Conservation (phyloP, 1,140 invertebrate species). For the Gonatopus flavifemur region DNA sequence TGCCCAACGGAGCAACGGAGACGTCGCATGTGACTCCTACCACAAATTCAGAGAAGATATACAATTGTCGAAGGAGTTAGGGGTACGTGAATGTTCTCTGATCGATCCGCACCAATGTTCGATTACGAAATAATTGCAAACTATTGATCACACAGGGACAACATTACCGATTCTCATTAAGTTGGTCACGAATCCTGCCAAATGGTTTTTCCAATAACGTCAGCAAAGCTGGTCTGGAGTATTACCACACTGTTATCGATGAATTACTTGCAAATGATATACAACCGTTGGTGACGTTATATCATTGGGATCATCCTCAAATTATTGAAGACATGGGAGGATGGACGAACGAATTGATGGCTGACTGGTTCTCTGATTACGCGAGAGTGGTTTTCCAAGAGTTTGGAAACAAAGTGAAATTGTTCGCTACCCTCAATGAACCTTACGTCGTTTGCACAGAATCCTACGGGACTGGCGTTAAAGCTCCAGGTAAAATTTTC, state of each 20-base stretch:
- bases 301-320: slow-evolving; percentile 2
- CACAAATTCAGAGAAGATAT: slow-evolving; percentile 69
- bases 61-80: slow-evolving; percentile 58
- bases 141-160: neutral
- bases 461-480: neutral
- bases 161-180: slow-evolving; percentile 52
- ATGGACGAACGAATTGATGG: slow-evolving; percentile 26
- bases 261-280: slow-evolving; percentile 50
- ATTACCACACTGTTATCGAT: slow-evolving; percentile 60
- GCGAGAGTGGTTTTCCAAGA: slow-evolving; percentile 24
- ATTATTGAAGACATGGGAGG: slow-evolving; percentile 25
- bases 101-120: neutral
- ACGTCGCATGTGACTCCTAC: slow-evolving; percentile 71
- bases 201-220: slow-evolving; percentile 55
- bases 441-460: neutral
- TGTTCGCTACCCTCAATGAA: slow-evolving; percentile 1
- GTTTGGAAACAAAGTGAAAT: slow-evolving; percentile 36
- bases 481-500: neutral
- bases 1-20: slow-evolving; percentile 56
- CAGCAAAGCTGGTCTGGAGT: slow-evolving; percentile 56
- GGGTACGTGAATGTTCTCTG: slow-evolving; percentile 49
- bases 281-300: neutral
- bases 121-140: neutral
- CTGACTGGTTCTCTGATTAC: slow-evolving; percentile 28
- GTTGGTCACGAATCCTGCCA: slow-evolving; percentile 60